Base-by-base conservation (phyloP, 1,140 invertebrate species). In the Planococcus citri region DNA sequence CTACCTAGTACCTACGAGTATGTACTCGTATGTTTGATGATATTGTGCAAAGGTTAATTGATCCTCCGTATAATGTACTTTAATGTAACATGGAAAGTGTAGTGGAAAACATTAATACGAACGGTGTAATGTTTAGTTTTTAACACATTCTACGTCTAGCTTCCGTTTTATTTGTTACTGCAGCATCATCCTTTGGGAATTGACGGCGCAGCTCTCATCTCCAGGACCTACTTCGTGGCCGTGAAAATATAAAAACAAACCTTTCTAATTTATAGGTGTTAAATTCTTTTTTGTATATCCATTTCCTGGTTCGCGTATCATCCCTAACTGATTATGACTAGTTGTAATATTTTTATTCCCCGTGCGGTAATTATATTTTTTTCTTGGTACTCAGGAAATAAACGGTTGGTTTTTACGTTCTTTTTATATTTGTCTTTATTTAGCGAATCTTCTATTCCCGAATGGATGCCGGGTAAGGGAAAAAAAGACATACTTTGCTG, bases 401-500 rank as follows among this genome's bases (percentile, higher is more conserved):
- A 64, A 64, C 60, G 60, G 60, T 64, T 64, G 25, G 60, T 22
- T 64, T 64, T 64, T 64, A 64, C 60, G 60, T 64, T 64, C 60
- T 64, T 64, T 64, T 64, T 64, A 64, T 64, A 64, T 64, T 64
- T 64, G 60, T 64, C 60, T 64, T 64, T 64, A 64, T 64, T 64
- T 64, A 64, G 60, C 25, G 60, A 64, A 64, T 64, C 60, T 64
- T 64, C 25, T 64, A 64, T 64, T 64, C 60, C 60, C 60, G 60
- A 64, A 64, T 64, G 60, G 25, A n/a, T 64, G 60, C 22, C 24
- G 60, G 25, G 22, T 17, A 64, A 64, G 25, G 25, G 25, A 25
- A 64, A 64, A 27, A 64, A 27, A 64, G 10, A 64, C 24, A 64
- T 64, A 25, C 25, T 64, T 64, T 27, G 60, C 25, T 25, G 60